phyloP scores from a whole-genome alignment of 2,888 invertebrate genomes.

The Andrena bicolor region DNA sequence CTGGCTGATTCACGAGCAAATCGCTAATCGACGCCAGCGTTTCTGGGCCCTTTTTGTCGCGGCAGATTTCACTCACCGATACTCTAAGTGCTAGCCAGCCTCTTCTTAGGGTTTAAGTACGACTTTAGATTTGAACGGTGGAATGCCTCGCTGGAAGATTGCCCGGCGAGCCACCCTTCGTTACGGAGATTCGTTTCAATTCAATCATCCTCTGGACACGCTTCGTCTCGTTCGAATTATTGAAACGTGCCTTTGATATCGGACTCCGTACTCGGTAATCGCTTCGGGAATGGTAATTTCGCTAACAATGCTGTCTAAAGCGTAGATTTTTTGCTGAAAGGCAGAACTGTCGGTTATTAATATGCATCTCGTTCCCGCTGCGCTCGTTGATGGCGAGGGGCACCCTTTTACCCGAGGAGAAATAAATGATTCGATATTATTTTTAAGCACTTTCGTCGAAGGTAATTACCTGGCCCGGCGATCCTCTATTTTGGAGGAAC shows the following conservation, averaged over 20 bases:
- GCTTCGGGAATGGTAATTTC: too few species aligned
- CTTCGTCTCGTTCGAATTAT: too few species aligned
- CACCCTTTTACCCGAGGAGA: neutral
- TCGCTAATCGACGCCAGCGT: neutral
- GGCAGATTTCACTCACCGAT: slow-evolving; percentile 8
- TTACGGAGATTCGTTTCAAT: neutral
- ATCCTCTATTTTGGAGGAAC: slow-evolving; percentile 1
- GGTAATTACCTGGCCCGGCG: slow-evolving; percentile 34
- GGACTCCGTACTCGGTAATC: too few species aligned
- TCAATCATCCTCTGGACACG: neutral
- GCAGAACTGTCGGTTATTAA: neutral
- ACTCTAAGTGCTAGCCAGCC: neutral
- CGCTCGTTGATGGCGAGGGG: neutral
- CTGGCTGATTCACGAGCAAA: slow-evolving; percentile 40
- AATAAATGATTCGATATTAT: slow-evolving; percentile 7
- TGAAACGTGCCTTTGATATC: too few species aligned
- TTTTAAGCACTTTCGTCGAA: slow-evolving; percentile 9
- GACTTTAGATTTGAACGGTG: slow-evolving; percentile 10
- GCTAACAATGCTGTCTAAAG: too few species aligned
- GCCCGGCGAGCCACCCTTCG: neutral
- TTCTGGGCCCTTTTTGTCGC: neutral
- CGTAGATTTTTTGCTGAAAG: too few species aligned
- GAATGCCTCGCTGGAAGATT: neutral
- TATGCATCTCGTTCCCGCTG: neutral
- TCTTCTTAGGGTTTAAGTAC: neutral